Evolutionary conservation across 2,888 invertebrate genomes (phyloP), one percentile per base, ranked within the genome.

Genomic region (Diabrotica balteata): DNA sequence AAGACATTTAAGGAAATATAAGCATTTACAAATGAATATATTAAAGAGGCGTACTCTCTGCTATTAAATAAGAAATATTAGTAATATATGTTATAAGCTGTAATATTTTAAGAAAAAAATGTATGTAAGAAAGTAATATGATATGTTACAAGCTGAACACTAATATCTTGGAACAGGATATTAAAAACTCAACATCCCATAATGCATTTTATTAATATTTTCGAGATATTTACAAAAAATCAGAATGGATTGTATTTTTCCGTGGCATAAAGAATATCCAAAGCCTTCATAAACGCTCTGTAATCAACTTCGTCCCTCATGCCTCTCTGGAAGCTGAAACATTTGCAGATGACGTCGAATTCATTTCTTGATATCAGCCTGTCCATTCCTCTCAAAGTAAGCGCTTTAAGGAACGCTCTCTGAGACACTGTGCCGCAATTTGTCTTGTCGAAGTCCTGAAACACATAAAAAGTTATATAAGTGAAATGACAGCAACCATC

Each of bases 291-390:
- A 76, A 93, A 89, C 9, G 88, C 88, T 70, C 90, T 87, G 84
- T 93, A 93, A 82, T 93, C 89, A 45, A 93, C 88, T 85, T 91
- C 88, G 70, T 87, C 82, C 55, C 86, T 81, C 69, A 85, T 77
- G 44, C 90, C 91, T 71, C 90, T 87, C 76, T 88, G 87, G 74
- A 89, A 87, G 54, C 90, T 88, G 83, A 93, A 93, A 83, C 92
- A 91, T 83, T 92, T 92, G 84, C 89, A 89, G 67, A 93, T 77
- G n/a, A 88, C 84, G 66, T 91, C 89, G 22, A 92, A 85, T 83
- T 93, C 93, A 45, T 87, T 86, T 68, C 87, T 86, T 59, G 90
- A 90, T 63, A 93, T 84, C 76, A 89, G 82, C 77, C 87, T 82
- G 75, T 90, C 85, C 87, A 93, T 86, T 46, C 87, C 87, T 69